These are phyloP conservation scores for Coelopa pilipes DNA, from an alignment of 2,888 invertebrate genomes.

Conservation along the genomic window DNA sequence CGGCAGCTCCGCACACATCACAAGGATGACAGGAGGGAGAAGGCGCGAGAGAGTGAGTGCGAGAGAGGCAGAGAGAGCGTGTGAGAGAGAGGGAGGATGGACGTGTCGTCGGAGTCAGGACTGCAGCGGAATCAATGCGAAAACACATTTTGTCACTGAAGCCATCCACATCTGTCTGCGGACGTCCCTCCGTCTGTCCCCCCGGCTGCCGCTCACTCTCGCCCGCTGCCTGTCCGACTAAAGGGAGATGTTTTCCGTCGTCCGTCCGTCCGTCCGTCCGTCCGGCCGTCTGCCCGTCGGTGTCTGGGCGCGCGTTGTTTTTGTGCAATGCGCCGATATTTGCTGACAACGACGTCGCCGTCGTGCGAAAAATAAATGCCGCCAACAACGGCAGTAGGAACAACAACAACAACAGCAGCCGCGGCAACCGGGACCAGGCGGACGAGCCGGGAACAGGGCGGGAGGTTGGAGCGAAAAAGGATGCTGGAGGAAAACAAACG, in stretches of 20 bases:
- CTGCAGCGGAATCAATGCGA: constrained; percentile 26
- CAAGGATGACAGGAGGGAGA: neutral
- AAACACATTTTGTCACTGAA: constrained; percentile 9
- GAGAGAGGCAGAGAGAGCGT: constrained; percentile 18
- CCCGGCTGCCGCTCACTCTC: neutral
- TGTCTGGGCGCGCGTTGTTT: neutral
- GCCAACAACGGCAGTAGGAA: neutral
- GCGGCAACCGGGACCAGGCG: neutral
- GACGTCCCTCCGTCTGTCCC: neutral
- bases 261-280: neutral
- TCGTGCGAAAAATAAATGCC: constrained; percentile 19
- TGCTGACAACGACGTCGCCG: constrained; percentile 27
- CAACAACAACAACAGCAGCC: neutral
- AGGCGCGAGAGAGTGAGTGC: neutral
- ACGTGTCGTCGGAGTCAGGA: neutral
- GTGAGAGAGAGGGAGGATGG: constrained; percentile 1
- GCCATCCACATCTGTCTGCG: neutral
- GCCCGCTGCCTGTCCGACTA: neutral
- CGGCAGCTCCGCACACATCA: neutral
- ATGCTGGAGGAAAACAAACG: constrained; percentile 22
- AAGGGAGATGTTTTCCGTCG: neutral
- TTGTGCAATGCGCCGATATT: neutral
- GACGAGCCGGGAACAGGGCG: too few relatives aligned
- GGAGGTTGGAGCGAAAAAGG: neutral
- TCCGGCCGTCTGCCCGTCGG: neutral